Base-by-base conservation (phyloP, 2,888 invertebrate species). In the Ormyrus rosae region DNA sequence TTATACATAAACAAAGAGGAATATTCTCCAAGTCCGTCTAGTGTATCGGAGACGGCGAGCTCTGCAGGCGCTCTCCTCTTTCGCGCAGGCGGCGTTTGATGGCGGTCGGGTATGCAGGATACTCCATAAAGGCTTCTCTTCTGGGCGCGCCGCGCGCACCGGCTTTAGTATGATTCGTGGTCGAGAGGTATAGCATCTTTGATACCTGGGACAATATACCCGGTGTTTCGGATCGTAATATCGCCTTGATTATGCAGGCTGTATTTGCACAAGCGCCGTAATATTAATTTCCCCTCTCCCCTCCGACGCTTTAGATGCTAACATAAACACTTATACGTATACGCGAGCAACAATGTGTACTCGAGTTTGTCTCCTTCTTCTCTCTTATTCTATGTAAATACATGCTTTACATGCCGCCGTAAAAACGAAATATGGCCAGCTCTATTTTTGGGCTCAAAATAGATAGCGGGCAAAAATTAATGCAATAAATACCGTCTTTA, bases 181-280 rank as follows among this genome's bases (percentile, higher is more conserved):
- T 6, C 53, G 60, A 72, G 72, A 53, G 63, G 46, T 63, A 63
- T 53, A 53, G 55, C 61, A 61, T 70, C 71, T 56, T 64, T 65
- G 72, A 72, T 63, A n/a, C 63, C 45, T n/a, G 65, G 80, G 81
- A 82, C 81, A 83, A 82, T 81, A 81, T 75, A 84, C 74, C 78
- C 56, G 65, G 76, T 84, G 83, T 82, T 82, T 82, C 78, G 75
- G 85, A 85, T 87, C 86, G 86, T 87, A 88, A 89, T 88, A 88
- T 85, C 85, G 84, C 85, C 86, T 88, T 88, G 87, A 89, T 89
- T 88, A 88, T 88, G 86, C 86, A 81, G 83, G 75, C 86, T 85
- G 85, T 86, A 87, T 88, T 87, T 87, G 86, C 86, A 84, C 85
- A 83, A 81, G 86, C 83, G 84, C 84, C 84, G 34, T 85, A 86